Conservation (phyloP, 2,888 invertebrate species). For the Eucriotettix oculatus region DNA sequence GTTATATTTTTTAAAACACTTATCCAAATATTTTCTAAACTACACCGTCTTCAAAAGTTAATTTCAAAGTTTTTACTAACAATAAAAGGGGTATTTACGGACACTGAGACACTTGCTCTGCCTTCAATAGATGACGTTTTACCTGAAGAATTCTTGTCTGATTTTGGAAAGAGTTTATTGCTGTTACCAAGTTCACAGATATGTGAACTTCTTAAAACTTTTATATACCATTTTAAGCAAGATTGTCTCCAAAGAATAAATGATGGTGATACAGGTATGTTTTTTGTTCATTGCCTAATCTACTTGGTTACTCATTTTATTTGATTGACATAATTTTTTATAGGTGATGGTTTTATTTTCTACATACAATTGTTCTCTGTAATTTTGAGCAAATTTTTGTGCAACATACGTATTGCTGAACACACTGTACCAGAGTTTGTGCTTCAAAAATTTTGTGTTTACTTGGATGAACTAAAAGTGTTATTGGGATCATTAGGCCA, state of each 20-base stretch:
- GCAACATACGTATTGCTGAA: constrained; percentile 5
- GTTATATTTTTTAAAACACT: neutral
- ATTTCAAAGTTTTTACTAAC: constrained; percentile 2
- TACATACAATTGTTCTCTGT: neutral
- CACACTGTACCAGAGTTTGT: constrained; percentile 3
- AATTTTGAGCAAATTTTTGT: constrained; percentile 4
- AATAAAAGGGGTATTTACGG: neutral
- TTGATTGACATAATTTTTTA: neutral
- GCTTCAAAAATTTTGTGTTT: constrained; percentile 1
- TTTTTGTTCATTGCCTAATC: neutral
- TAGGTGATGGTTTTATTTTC: neutral
- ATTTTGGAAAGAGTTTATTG: neutral
- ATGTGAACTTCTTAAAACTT: neutral
- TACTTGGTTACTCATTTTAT: neutral
- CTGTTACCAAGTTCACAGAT: constrained; percentile 3
- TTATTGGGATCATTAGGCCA: constrained; percentile 5
- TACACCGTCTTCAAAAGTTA: constrained; percentile 5
- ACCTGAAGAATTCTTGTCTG: constrained; percentile 2
- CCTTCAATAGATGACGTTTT: neutral
- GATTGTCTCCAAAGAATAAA: constrained; percentile 4
- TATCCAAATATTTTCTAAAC: constrained; percentile 1
- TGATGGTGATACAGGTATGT: neutral
- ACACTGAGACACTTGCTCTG: neutral
- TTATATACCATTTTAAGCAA: constrained; percentile 1
- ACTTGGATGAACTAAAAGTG: constrained; percentile 3